Base-by-base conservation (phyloP, 2,113 vertebrate genomes). In the Solenodon paradoxus region DNA sequence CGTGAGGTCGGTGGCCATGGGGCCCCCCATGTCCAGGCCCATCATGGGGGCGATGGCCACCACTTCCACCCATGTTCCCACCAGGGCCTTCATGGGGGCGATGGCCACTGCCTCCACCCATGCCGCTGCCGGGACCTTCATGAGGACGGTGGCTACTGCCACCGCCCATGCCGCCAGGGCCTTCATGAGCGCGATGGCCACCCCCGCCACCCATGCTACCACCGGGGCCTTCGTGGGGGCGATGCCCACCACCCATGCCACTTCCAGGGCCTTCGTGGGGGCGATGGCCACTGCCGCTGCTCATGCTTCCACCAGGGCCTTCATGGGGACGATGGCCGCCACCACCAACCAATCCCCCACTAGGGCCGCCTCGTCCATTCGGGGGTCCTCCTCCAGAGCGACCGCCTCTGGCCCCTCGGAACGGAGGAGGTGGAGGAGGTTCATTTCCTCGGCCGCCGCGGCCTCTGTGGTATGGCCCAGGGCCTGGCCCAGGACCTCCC, bases 361-460 rank as follows among this genome's bases (percentile, higher is more conserved):
- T 98, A 94, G 99, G 99, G 64, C 99, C 98, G 7, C 98, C 99
- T 94, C 98, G 95, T 89, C 98, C 98, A 74, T 99, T 99, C 72
- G 99, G 97, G 42, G 99, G 99, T 66, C 98, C 98, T 24, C 98
- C 96, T 51, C 97, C 98, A 89, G 97, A 98, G 45, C 98, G 97
- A 0, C 99, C 99, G 64, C 98, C 99, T 35, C 99, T 98, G 53
- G 97, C 96, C 15, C 98, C 98, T 92, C 99, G 97, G 28, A 99
- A 99, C 64, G 99, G 98, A 94, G 98, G 99, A 11, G 99, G 99
- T 0, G 96, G 98, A 3, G 98, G 99, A 9, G 98, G 98, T 3
- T 98, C 98, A 3, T 99, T 99, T 55, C 98, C 99, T 71, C 99
- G 96, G 8, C 99, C 98, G 17, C 99, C 99, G 15, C 99, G 97